Conservation (phyloP, 2,113 vertebrate genomes). For the Brachyistius frenatus region DNA sequence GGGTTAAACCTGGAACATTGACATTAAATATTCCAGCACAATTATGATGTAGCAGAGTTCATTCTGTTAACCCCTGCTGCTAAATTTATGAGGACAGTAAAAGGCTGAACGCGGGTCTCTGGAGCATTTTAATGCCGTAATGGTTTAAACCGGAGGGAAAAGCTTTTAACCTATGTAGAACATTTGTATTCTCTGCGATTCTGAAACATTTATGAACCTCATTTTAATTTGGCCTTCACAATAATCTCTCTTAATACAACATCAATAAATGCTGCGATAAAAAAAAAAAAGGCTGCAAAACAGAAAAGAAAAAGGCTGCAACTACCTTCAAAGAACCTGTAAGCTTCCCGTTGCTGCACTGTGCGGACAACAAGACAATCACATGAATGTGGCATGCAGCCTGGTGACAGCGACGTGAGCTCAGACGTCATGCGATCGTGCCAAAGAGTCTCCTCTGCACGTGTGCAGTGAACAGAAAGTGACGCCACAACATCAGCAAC, state of each 20-base stretch:
- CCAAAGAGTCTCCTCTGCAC: too few relatives aligned
- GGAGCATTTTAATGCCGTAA: slow-evolving; percentile 23
- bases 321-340: slow-evolving; percentile 6
- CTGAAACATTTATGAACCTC: neutral
- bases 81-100: slow-evolving; percentile 39
- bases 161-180: neutral
- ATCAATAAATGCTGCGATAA: too few relatives aligned
- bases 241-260: too few relatives aligned
- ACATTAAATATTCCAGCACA: slow-evolving; percentile 16
- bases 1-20: slow-evolving; percentile 13
- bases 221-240: too few relatives aligned
- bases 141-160: neutral
- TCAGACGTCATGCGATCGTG: too few relatives aligned
- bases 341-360: slow-evolving; percentile 11
- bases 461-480: too few relatives aligned
- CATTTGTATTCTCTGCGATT: too few relatives aligned
- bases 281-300: too few relatives aligned
- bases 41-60: slow-evolving; percentile 34
- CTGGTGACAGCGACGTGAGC: neutral
- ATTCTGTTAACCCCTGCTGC: slow-evolving; percentile 7
- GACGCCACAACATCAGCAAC: neutral
- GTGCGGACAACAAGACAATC: slow-evolving; percentile 14
- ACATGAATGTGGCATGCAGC: slow-evolving; percentile 41
- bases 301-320: too few relatives aligned
- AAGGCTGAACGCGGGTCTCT: slow-evolving; percentile 27